Base-by-base conservation (phyloP, 37 sponge, comb jelly and placozoan species). In the Diacarnus erythraeanus region DNA sequence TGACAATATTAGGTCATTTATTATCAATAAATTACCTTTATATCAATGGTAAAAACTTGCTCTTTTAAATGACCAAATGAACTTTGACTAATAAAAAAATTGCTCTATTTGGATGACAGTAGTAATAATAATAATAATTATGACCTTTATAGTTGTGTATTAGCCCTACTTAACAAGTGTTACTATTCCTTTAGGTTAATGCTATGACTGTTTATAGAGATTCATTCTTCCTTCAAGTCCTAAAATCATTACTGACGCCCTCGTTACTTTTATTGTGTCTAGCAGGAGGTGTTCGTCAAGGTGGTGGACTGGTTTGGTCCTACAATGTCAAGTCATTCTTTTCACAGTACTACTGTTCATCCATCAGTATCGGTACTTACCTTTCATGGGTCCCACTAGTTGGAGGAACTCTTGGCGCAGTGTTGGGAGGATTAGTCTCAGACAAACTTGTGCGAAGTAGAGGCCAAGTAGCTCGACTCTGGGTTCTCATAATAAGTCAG, bases 381-480 rank as follows among this genome's bases (percentile, higher is more conserved):
- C 65, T 93, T 56, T 85, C 90, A 18, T 93, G 94, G 94, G 85
- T 93, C 25, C 94, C 94, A 0, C 80, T 93, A 0, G 78, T 93
- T 2, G 90, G 84, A 3, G 94, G 94, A 26, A 89, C 88, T 2
- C 36, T 87, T 17, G 94, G 94, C 0, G 94, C 87, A 9, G 10
- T 93, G 26, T 34, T 90, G 21, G 94, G 94, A 15, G 94, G 94
- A 22, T 12, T 82, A 30, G 63, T 93, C 3, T 90, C 91, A 0
- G 94, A 93, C 78, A 29, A 65, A 21, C 20, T 93, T 27, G 84
- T 79, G 20, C 57, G 33, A 27, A 9, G 26, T 1, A 61, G 78
- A 4, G 91, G 91, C 0, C 29, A n/a, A 27, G 22, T 47, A 26
- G 56, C 63, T 22, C 70, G 94, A 18, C 35, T 90, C 18, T 85